These are phyloP conservation scores for Gouania willdenowi DNA, from an alignment of 2,797 vertebrate genomes.

Conservation along the genomic window DNA sequence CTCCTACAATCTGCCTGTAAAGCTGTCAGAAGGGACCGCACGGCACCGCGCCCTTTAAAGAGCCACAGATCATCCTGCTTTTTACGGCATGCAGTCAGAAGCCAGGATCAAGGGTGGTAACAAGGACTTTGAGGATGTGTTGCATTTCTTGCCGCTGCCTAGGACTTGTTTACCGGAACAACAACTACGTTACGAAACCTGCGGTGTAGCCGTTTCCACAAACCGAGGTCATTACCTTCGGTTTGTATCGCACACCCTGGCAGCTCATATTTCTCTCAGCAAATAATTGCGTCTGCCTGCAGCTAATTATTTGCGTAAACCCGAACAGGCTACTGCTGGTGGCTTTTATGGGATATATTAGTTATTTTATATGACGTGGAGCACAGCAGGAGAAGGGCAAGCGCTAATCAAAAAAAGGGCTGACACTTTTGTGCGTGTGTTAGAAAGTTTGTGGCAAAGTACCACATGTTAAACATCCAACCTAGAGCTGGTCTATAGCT, in stretches of 20 bases:
- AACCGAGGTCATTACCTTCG: constrained; percentile 58
- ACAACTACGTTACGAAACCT: neutral
- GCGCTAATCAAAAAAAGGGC: constrained; percentile 38
- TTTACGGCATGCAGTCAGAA: constrained; percentile 1
- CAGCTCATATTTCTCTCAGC: constrained; percentile 60
- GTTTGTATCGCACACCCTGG: constrained; percentile 35
- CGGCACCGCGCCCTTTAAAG: constrained; percentile 28
- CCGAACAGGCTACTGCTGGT: constrained; percentile 47
- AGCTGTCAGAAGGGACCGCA: constrained; percentile 58
- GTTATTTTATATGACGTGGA: constrained; percentile 61
- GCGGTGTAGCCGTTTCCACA: constrained; percentile 24
- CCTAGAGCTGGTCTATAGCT: too few relatives aligned
- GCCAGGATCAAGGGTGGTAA: neutral
- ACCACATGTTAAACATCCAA: too few relatives aligned
- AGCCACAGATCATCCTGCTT: constrained; percentile 31
- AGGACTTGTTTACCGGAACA: constrained; percentile 13
- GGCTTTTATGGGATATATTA: constrained; percentile 61
- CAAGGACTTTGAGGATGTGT: constrained; percentile 1
- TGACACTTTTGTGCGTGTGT: constrained; percentile 29
- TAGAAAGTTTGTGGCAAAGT: constrained; percentile 13
- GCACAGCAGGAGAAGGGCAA: constrained; percentile 54
- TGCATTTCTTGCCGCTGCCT: constrained; percentile 22
- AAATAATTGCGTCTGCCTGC: constrained; percentile 60
- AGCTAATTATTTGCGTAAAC: constrained; percentile 67
- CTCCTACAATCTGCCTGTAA: constrained; percentile 65